These are phyloP conservation scores for Pediacus dermestoides DNA, from an alignment of 2,888 invertebrate species.

Conservation along the genomic window DNA sequence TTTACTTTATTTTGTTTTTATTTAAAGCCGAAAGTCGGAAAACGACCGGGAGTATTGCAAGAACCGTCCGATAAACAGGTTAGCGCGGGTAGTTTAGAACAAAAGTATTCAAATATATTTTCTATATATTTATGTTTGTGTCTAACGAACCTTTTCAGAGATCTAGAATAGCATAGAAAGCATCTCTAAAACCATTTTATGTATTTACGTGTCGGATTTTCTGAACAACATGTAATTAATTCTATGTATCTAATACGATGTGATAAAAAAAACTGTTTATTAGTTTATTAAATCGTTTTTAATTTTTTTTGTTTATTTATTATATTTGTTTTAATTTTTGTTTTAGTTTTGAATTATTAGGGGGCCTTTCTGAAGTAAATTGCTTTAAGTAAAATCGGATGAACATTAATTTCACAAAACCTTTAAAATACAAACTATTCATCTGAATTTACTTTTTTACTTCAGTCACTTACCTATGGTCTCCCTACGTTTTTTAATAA, in stretches of 20 bases:
- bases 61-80: conserved; percentile 61
- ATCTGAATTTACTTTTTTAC: no score
- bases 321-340: conserved; percentile 14
- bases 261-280: conserved; percentile 9
- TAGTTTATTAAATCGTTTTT: no score
- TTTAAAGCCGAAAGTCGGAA: conserved; percentile 62
- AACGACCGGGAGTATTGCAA: conserved; percentile 74
- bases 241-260: conserved; percentile 28
- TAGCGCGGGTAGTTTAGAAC: conserved; percentile 48
- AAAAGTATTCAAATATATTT: conserved; percentile 3
- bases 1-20: conserved; percentile 52
- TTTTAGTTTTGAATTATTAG: conserved; percentile 10
- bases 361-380: conserved; percentile 17
- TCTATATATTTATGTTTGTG: conserved; percentile 43
- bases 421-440: no score
- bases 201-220: conserved; percentile 28
- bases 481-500: no score
- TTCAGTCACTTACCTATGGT: no score
- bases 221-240: conserved; percentile 30
- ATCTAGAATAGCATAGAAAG: conserved; percentile 20
- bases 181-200: conserved; percentile 4
- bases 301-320: conserved; percentile 16
- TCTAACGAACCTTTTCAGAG: conserved; percentile 43
- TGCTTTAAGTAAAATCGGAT: no score
- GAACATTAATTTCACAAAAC: no score